phyloP scores from a whole-genome alignment of 2,888 invertebrate species.

The Poecilus cupreus region DNA sequence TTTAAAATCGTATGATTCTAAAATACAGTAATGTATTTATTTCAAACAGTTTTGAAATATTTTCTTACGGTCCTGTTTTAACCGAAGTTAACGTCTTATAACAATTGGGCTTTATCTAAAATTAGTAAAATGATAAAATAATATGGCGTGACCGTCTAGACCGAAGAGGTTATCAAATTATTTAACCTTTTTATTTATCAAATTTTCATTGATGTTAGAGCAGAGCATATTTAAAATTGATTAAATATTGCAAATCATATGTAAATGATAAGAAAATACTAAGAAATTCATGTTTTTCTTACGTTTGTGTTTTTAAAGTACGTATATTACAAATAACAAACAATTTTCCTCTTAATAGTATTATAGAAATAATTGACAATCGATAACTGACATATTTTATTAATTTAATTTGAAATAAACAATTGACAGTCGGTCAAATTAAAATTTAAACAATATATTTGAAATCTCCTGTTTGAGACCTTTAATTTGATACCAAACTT shows the following conservation, averaged over 20 bases:
- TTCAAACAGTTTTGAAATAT: no score
- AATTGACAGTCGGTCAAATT: no score
- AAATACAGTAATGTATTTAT: no score
- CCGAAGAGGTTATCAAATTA: constrained; percentile 58
- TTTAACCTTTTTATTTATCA: background rate
- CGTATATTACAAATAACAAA: no score
- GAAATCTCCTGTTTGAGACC: no score
- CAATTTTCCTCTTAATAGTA: no score
- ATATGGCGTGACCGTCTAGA: constrained; percentile 59
- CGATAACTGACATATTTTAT: no score
- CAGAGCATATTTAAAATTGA: background rate
- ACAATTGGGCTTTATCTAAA: constrained; percentile 10
- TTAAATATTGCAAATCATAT: background rate
- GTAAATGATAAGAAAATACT: background rate
- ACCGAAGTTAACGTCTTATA: background rate
- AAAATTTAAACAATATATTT: no score
- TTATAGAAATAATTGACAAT: no score
- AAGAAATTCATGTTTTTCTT: background rate
- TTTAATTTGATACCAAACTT: no score
- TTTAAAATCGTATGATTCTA: background rate
- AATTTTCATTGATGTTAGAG: background rate
- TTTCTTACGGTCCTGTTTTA: background rate
- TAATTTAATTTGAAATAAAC: no score
- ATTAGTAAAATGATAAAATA: constrained; percentile 18
- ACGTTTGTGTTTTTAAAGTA: no score